Evolutionary conservation across 1,140 invertebrate species (phyloP).

Genomic region (Zaprionus tsacasi): DNA sequence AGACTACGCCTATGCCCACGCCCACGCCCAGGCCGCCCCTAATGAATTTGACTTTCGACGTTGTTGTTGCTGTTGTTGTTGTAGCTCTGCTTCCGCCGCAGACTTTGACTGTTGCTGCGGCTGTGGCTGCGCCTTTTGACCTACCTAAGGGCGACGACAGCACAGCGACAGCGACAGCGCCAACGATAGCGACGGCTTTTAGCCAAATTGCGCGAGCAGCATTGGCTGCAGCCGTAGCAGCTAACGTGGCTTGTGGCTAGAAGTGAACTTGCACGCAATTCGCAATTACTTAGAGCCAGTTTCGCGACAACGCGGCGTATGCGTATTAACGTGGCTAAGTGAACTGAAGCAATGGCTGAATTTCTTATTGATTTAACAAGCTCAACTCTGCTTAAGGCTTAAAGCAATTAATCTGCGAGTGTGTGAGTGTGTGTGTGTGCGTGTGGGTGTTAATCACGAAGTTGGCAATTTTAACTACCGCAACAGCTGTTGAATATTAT

Average conservation of each 20-base stretch:
- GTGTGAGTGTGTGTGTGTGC: neutral
- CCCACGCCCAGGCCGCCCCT: slow-evolving; percentile 35
- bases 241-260: slow-evolving; percentile 1
- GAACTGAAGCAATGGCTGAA: slow-evolving; percentile 1
- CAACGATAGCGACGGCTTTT: slow-evolving; percentile 59
- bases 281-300: slow-evolving; percentile 69
- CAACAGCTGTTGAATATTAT: slow-evolving; percentile 38
- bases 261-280: slow-evolving; percentile 62
- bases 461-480: slow-evolving; percentile 33
- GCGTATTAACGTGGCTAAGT: slow-evolving; percentile 16
- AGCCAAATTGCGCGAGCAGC: slow-evolving; percentile 68
- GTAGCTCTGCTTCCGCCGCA: slow-evolving; percentile 40
- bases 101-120: slow-evolving; percentile 54
- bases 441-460: slow-evolving; percentile 12
- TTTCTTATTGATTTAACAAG: slow-evolving; percentile 54
- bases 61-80: slow-evolving; percentile 24
- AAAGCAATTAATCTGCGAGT: neutral
- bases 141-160: slow-evolving; percentile 54
- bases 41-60: slow-evolving; percentile 55
- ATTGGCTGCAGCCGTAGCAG: slow-evolving; percentile 47
- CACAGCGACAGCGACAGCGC: slow-evolving; percentile 28
- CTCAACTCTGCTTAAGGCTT: neutral
- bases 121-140: slow-evolving; percentile 73
- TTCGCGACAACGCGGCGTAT: slow-evolving; percentile 41
- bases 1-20: slow-evolving; percentile 18